Evolutionary conservation across 1,140 invertebrate genomes (phyloP), one percentile per base, ranked within the genome.

Genomic region (Whitmania pigra): DNA sequence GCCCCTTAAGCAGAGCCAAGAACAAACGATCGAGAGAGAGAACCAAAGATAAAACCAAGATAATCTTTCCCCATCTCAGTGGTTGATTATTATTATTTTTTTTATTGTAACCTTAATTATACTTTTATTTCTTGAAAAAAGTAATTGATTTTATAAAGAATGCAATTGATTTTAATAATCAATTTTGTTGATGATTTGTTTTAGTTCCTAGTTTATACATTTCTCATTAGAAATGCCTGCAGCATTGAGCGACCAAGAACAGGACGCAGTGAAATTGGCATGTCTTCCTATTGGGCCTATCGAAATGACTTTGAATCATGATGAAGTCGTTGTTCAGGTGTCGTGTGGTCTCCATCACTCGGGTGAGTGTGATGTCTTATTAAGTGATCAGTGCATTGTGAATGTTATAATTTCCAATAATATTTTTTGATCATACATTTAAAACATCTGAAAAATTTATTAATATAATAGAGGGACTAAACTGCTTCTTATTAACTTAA

Each of bases 321-420:
- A 70, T 7, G 49, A 36, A 13, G 20, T 43, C 22, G 88, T 92
- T 54, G 83, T 88, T 36, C 89, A 93, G 81, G 87, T 95, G 27
- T 87, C 91, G 2, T 93, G 90, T 82, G 93, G 93, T 13, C 84
- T 94, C 63, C 92, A 95, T 81, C 93, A 96, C 78, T 91, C 91
- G 73, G 85, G 86, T 87, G 79, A 15, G 67, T 69, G 60, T n/a
- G 72, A 76, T 75, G 73, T 76, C 43, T 49, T 49, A 49, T 49
- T 15, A 11, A 49, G 43, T 11, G 0, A 49, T 49, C 11, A 11
- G 9, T 49, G 15, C 43, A 11, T 7, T 11, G 43, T 0, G 0
- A 49, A 49, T 49, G 13, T 15, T 49, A 49, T 11, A 11, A 49
- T 49, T 49, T 15, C 0, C 9, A 49, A 49, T 49, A 11, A 3